Conservation (phyloP, 2,888 invertebrate genomes). For the Hesperia comma region DNA sequence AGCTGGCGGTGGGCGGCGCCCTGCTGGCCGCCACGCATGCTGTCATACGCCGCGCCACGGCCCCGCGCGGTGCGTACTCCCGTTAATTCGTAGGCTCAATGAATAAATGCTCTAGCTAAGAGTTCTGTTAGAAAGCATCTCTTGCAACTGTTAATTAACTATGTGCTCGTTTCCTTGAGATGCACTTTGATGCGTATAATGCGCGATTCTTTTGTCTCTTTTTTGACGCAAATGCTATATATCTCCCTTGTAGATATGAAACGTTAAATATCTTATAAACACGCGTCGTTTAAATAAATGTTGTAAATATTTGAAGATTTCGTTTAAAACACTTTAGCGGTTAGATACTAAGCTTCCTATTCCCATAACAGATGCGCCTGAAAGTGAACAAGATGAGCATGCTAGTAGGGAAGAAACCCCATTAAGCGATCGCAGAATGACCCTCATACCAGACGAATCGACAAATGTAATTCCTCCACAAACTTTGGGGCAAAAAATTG, state of each 20-base stretch:
- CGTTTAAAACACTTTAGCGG: conserved; percentile 14
- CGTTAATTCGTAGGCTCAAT: conserved; percentile 19
- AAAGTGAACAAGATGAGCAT: conserved; percentile 55
- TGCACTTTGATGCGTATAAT: background rate
- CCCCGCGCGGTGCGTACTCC: conserved; percentile 87
- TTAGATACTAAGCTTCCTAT: conserved; percentile 43
- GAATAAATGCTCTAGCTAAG: conserved; percentile 4
- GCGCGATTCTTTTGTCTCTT: background rate
- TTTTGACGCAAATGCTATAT: no score
- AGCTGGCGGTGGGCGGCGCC: conserved; percentile 93
- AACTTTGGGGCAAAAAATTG: conserved; percentile 35
- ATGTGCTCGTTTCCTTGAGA: conserved; percentile 1
- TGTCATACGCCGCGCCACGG: conserved; percentile 88
- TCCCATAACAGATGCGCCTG: conserved; percentile 62
- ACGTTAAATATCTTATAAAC: background rate
- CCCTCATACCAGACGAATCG: conserved; percentile 65
- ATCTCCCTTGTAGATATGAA: background rate
- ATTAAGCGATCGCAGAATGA: conserved; percentile 72
- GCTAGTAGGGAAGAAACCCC: conserved; percentile 65
- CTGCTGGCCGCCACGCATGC: conserved; percentile 93
- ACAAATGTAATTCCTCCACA: conserved; percentile 50
- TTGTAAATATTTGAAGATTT: conserved; percentile 15
- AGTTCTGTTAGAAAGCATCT: conserved; percentile 6
- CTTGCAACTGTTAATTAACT: conserved; percentile 3
- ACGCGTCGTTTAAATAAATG: background rate